Percentiles rank a stretch among this genome's conserved stretches.
phyloP scores from a whole-genome alignment of 53 echinoderm and acorn worm species.

The Luidia sarsii region DNA sequence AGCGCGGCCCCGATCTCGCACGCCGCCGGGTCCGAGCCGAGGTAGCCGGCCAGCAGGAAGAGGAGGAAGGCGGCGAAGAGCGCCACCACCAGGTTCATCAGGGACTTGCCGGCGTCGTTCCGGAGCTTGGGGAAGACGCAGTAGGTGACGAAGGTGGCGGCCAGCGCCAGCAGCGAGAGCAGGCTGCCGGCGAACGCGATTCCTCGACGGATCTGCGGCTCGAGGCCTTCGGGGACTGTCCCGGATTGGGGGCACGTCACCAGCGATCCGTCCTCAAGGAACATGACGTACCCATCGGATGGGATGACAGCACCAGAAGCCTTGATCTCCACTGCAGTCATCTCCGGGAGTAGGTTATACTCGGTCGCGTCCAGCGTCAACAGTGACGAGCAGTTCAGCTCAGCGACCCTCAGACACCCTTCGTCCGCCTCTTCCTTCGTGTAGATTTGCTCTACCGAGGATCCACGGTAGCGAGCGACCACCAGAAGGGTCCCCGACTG shows the following conservation, averaged over 20 bases:
- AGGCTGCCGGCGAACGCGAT: constrained; percentile 9
- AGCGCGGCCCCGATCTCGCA: constrained; percentile 27
- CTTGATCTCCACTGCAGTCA: not conserved
- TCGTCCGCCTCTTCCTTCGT: not conserved
- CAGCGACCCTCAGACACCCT: not conserved
- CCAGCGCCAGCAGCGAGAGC: constrained; percentile 37
- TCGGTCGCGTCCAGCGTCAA: not conserved
- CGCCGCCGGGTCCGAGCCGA: not conserved
- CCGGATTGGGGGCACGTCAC: not conserved
- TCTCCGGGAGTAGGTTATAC: not conserved
- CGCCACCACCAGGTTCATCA: constrained; percentile 43
- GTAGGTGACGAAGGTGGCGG: constrained; percentile 51
- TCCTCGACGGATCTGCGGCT: constrained; percentile 5
- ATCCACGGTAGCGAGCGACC: not conserved
- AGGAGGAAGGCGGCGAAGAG: constrained; percentile 22
- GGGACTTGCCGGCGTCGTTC: constrained; percentile 37
- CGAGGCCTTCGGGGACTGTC: constrained; percentile 22
- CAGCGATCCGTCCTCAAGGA: constrained; percentile 8
- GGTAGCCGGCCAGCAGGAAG: constrained; percentile 4
- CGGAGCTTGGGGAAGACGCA: constrained; percentile 27
- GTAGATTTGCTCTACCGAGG: not conserved
- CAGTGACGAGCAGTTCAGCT: constrained; percentile 30
- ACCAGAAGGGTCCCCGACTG: not conserved
- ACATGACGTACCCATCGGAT: not conserved
- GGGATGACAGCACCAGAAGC: not conserved